A percentile compares a stretch with the other conserved stretches of the same genome.
Conservation (phyloP, 2,797 vertebrate species). For the Peromyscus melanophrys region DNA sequence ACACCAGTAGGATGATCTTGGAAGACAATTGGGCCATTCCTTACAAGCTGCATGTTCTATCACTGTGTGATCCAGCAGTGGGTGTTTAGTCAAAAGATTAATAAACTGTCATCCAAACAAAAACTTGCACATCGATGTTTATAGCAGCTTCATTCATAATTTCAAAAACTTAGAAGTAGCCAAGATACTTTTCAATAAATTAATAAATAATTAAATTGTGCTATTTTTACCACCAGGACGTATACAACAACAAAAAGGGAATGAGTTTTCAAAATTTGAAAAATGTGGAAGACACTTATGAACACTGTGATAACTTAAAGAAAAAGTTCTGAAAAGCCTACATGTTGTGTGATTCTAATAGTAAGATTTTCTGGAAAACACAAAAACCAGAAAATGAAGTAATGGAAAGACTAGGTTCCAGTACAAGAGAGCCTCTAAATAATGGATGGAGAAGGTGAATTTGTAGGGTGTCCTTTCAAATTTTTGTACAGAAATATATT, state of each 20-base stretch:
- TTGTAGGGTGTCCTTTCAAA: not conserved
- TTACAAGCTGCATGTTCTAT: not conserved
- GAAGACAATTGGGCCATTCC: not conserved
- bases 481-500: conserved; percentile 67
- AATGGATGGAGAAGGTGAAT: not conserved
- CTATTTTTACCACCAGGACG: not conserved
- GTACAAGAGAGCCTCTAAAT: fast-evolving
- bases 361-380: not conserved
- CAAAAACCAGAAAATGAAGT: not conserved
- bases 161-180: not conserved
- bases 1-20: not conserved
- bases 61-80: not conserved
- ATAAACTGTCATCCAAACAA: not conserved
- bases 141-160: not conserved
- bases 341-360: not conserved
- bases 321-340: not conserved
- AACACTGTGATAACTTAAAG: not conserved
- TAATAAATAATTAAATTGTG: not conserved
- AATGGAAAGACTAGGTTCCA: not conserved
- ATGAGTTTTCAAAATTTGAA: not conserved
- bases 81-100: not conserved
- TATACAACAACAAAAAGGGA: conserved; percentile 22
- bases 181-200: not conserved
- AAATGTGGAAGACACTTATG: not conserved
- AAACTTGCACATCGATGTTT: not conserved